A percentile compares a stretch with the other conserved stretches of the same genome.
phyloP scores from a whole-genome alignment of 1,140 invertebrate genomes.

The Coenobita brevimanus region DNA sequence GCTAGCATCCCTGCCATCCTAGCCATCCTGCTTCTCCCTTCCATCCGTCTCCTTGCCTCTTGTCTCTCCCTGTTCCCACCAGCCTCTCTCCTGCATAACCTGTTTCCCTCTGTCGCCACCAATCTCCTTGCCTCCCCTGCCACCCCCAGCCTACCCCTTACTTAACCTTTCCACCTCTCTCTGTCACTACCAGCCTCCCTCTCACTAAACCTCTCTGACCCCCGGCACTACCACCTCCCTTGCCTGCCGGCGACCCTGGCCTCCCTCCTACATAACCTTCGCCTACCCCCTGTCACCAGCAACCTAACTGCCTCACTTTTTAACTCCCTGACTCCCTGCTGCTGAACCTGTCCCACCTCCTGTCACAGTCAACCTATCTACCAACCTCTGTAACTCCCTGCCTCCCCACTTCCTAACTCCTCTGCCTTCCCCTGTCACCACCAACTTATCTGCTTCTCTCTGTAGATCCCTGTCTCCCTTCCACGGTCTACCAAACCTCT shows the following conservation, averaged over 20 bases:
- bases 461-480: neutral
- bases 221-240: neutral
- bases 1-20: too few species aligned
- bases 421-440: neutral
- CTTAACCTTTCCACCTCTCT: too few species aligned
- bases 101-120: too few species aligned
- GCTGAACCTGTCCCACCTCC: neutral
- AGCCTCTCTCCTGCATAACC: too few species aligned
- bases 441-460: neutral
- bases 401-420: neutral
- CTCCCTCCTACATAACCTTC: neutral
- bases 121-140: too few species aligned
- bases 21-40: too few species aligned
- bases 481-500: too few species aligned
- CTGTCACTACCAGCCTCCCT: too few species aligned
- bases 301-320: constrained; percentile 1
- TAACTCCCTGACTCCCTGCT: neutral
- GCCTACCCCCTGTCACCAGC: constrained; percentile 3
- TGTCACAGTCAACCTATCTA: neutral
- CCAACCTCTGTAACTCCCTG: neutral
- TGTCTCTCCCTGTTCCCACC: too few species aligned
- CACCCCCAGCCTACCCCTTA: too few species aligned
- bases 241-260: constrained; percentile 7
- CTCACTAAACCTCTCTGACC: too few species aligned
- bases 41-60: too few species aligned